Percentiles rank a stretch among this genome's conserved stretches.
phyloP scores from a whole-genome alignment of 2,797 vertebrate species.

The Carduelis carduelis region DNA sequence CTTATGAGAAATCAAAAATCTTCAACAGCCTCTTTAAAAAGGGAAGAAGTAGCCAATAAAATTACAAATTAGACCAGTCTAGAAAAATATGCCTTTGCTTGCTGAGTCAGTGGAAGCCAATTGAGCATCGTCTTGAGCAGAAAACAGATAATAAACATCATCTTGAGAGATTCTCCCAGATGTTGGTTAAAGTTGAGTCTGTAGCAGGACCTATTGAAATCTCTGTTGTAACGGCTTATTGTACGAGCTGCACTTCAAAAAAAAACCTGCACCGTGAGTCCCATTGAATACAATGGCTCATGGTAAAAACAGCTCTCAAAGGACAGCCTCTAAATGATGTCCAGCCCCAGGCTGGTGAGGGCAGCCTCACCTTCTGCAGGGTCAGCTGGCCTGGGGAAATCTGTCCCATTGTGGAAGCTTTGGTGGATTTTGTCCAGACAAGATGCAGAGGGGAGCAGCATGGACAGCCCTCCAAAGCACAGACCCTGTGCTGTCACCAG shows the following conservation, averaged over 20 bases:
- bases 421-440: background rate
- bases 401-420: background rate
- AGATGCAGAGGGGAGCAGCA: fast-evolving
- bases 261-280: background rate
- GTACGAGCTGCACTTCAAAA: background rate
- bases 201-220: background rate
- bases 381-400: background rate
- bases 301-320: background rate
- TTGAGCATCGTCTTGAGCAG: background rate
- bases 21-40: background rate
- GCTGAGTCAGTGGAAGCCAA: background rate
- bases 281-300: background rate
- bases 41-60: background rate
- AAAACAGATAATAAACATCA: background rate
- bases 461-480: background rate
- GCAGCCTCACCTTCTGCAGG: fast-evolving
- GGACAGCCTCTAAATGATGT: background rate
- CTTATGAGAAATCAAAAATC: background rate
- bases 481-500: background rate
- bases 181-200: background rate
- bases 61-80: background rate
- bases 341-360: background rate
- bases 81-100: background rate
- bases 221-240: background rate
- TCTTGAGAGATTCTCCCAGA: slow-evolving; percentile 8